phyloP scores from a whole-genome alignment of 2,888 invertebrate species.

The Geotrupes spiniger region DNA sequence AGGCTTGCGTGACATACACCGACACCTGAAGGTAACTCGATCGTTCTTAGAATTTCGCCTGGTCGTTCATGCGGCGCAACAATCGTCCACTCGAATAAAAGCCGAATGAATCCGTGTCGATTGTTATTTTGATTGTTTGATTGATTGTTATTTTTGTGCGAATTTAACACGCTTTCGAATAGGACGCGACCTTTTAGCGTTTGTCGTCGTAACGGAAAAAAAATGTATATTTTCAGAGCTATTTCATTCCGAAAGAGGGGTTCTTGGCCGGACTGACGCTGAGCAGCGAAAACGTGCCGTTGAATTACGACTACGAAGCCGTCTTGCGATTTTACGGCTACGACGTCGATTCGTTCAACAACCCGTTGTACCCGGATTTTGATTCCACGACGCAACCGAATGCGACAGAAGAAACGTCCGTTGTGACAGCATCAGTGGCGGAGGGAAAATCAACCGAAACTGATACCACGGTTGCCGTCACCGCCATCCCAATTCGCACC shows the following conservation, averaged over 20 bases:
- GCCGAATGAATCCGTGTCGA: too few relatives aligned
- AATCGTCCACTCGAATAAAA: too few relatives aligned
- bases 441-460: slow-evolving; percentile 18
- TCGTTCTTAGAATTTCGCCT: too few relatives aligned
- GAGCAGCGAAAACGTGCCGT: slow-evolving; percentile 73
- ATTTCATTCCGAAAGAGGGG: slow-evolving; percentile 79
- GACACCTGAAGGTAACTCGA: slow-evolving; percentile 70
- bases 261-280: slow-evolving; percentile 78
- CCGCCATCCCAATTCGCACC: slow-evolving; percentile 32
- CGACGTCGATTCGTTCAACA: slow-evolving; percentile 59
- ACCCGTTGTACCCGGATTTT: slow-evolving; percentile 40
- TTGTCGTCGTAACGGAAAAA: too few relatives aligned
- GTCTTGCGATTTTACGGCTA: slow-evolving; percentile 78
- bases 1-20: slow-evolving; percentile 79
- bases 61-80: too few relatives aligned
- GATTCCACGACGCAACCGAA: slow-evolving; percentile 9
- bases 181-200: too few relatives aligned
- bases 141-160: too few relatives aligned
- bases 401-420: slow-evolving; percentile 9
- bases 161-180: too few relatives aligned
- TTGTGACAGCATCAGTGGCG: slow-evolving; percentile 2
- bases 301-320: slow-evolving; percentile 70
- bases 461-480: background rate
- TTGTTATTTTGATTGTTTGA: too few relatives aligned
- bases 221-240: slow-evolving; percentile 71